Evolutionary conservation across 2,113 vertebrate genomes (phyloP).

Genomic region (Gobio gobio): DNA sequence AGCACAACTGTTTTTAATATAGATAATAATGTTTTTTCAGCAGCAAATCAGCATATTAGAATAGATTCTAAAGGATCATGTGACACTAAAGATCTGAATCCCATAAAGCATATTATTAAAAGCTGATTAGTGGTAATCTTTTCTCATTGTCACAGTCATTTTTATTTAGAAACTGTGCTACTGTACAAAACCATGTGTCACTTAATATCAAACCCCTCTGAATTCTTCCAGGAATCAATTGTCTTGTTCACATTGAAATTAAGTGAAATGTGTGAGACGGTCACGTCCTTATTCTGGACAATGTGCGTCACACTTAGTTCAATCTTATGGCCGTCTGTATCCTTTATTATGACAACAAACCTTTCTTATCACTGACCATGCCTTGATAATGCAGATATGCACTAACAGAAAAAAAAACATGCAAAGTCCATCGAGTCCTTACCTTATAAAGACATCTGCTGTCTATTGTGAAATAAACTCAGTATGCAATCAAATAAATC

Average conservation of each 20-base stretch:
- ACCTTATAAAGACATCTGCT: background rate
- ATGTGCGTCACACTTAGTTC: background rate
- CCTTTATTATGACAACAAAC: slow-evolving; percentile 25
- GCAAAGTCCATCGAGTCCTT: slow-evolving; percentile 67
- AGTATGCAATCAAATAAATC: background rate
- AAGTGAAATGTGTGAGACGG: background rate
- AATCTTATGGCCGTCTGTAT: background rate
- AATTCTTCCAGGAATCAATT: background rate
- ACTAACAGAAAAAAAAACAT: slow-evolving; percentile 50
- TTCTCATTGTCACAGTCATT: background rate
- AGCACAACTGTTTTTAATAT: too few relatives aligned
- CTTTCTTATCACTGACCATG: slow-evolving; percentile 40
- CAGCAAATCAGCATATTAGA: too few relatives aligned
- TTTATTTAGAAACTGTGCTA: too few relatives aligned
- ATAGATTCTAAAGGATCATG: too few relatives aligned
- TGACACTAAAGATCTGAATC: background rate
- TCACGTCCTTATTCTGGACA: background rate
- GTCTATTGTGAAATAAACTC: background rate
- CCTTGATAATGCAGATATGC: slow-evolving; percentile 59
- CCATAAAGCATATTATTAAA: too few relatives aligned
- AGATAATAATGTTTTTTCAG: too few relatives aligned
- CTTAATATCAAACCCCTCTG: too few relatives aligned
- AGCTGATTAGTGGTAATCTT: too few relatives aligned
- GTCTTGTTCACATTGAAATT: background rate
- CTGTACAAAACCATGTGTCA: too few relatives aligned